Evolutionary conservation across 2,797 vertebrate species (phyloP), one percentile per base, ranked within the genome.

Genomic region (Hippopotamyrus pictus): DNA sequence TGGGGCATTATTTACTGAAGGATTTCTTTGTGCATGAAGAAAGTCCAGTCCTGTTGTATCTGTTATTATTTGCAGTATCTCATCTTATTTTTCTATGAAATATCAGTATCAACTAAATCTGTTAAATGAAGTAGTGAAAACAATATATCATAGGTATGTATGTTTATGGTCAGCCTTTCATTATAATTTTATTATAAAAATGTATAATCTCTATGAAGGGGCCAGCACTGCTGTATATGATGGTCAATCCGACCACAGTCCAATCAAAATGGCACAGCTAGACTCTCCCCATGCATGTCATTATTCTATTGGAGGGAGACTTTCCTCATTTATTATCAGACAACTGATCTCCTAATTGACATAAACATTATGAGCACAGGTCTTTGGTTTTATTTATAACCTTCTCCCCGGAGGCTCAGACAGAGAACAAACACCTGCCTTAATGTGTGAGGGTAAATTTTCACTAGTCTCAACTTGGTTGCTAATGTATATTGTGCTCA

Each of bases 21-120:
- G 91, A 99, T 99, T 96, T 99, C 98, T 92, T 99, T 99, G 86
- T 98, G 97, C 51, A 98, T 99, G 94, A 99, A 99, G 95, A 99
- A 99, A 0, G 98, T 98, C 91, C 99, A 99, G 91, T 99, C 98
- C 98, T 99, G 96, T 86, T 91, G 4, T 85, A 5, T 51, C 88
- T 12, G 91, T 79, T 57, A 82, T 82, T 19, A 82, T 44, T 37
- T 17, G 29, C 37, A 17, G 69, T 41, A 29, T 65, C 62, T 12
- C 3, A 14, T 41, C 33, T 76, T 33, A 37, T 37, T 25, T 73
- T 73, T 33, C 6, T 17, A 37, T 37, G 33, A 73, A 73, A 73
- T 73, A 73, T 73, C 11, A 37, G 33, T 33, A 76, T 76, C 33
- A 14, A 41, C 4, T 41, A 41, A 76, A 76, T 76, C 37, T 19